Evolutionary conservation across 2,113 vertebrate species (phyloP), one percentile per base, ranked within the genome.

Genomic region (Chrysemys picta): DNA sequence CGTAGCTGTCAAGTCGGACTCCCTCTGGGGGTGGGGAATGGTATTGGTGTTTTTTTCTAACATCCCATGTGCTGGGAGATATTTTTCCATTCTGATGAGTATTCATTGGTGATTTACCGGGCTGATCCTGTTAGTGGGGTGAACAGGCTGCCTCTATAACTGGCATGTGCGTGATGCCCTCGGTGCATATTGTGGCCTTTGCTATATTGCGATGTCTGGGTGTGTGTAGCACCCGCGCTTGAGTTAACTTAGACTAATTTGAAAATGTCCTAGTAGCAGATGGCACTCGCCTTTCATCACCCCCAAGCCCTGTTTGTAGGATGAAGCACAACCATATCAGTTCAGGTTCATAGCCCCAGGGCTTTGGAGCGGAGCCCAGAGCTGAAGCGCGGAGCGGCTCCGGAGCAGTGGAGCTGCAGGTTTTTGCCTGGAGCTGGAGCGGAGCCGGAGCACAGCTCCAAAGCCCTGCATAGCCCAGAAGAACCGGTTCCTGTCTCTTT

Each of bases 201-300:
- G 75, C 24, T 78, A 16, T 8, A 65, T n/a, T 65, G 62, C 16
- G n/a, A 6, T 0, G 3, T 17, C 59, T 35, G 59, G 35, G 57
- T 10, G 17, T n/a, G 65, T 9, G 65, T 22, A 8, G n/a, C 17
- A 38, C 9, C n/a, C 35, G 10, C 9, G 8, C 65, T 21, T 38
- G n/a, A 72, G 65, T 25, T 38, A 59, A 0, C 8, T 8, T 57
- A 65, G 35, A 11, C 86, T 96, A 53, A 31, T 38, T 24, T 35
- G 79, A 25, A 83, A 49, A 79, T 0, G 78, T 49, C 8, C 2
- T 65, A 50, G 38, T 82, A 11, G 38, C 53, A 47, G 1, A 4
- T 9, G 1, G 1, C 42, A 35, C 35, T 52, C 78, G 25, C 1
- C 11, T 1, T 62, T 42, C 47, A 31, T 49, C 2, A 0, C 2